Evolutionary conservation across 2,888 invertebrate genomes (phyloP), one percentile per base, ranked within the genome.

Genomic region (Dicranocentrus wangi): DNA sequence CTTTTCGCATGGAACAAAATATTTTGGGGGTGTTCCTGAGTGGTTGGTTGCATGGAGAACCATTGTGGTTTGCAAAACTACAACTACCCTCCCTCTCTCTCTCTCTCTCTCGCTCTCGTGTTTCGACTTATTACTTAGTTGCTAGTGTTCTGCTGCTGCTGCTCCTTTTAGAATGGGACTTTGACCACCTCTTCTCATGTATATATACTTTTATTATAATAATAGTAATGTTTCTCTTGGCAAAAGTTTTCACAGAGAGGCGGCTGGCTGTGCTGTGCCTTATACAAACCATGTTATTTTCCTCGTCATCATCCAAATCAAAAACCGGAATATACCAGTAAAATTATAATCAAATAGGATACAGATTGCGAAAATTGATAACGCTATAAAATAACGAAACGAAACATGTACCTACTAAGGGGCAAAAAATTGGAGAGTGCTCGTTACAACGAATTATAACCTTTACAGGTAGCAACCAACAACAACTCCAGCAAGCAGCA

Each of bases 281-380:
- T 42, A 63, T 63, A 39, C 58, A 13, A 2, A 61, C 19, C 47
- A 61, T 47, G 21, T 68, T 51, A 68, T 68, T 68, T 51, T 47
- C 27, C 42, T 39, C 28, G 21, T 42, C 65, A 65, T 65, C 65
- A 65, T 51, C 42, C 1, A 61, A 60, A 61, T 60, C 21, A 63
- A 65, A 63, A 53, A 53, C 53, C 53, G 28, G 65, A 73, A 73
- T 73, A 61, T 15, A 21, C 15, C 10, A 68, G 27, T 43, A n/a
- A 60, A 60, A 71, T 70, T 19, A 55, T 17, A 58, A 28, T 69
- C 17, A n/a, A n/a, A 71, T 60, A 27, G n/a, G 23, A 51, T 28
- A 2, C 32, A 76, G 76, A 76, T 76, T 66, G 68, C 76, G 28
- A 76, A 76, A 76, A 43, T 53, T 76, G 76, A 76, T 76, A 76